Evolutionary conservation across 2,797 vertebrate species (phyloP), one percentile per base, ranked within the genome.

Genomic region (Gymnodraco acuticeps): DNA sequence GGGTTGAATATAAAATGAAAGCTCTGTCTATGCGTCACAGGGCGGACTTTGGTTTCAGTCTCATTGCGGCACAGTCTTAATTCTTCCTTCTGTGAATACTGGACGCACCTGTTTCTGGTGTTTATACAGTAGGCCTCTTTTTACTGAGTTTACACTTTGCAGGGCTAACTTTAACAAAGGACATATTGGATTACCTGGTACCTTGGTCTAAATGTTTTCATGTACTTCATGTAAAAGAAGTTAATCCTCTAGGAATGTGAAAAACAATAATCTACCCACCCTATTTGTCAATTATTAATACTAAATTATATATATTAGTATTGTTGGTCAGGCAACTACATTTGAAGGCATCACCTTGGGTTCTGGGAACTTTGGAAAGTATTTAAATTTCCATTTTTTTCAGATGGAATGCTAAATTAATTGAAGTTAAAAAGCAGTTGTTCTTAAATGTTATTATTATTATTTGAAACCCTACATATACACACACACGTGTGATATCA

Each of bases 21-120:
- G 54, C 54, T 74, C 19, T n/a, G 27, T 47, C 69, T 27, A 58
- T 47, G 56, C 4, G 51, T 74, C 66, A 82, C 61, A 61, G 46
- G 19, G 23, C 4, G 0, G 41, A 67, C 33, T 64, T 66, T 27
- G 61, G 89, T 87, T 89, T 90, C 75, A 69, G 70, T 80, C 64
- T 73, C 60, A 6, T 0, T 46, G 58, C 53, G 47, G 19, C 23
- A 73, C 66, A 51, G 43, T 50, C n/a, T 15, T 38, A 38, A 6
- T 38, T 38, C 33, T 68, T 73, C 69, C 63, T 65, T 16, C 48
- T 41, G 3, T 43, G 43, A 31, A 38, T 6, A 72, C 94, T 75
- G 79, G 91, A 82, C 79, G 1, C 53, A 94, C 94, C 43, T 78
- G 95, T 95, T 94, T 73, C 51, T 20, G 19, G 1, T 43, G 62